Evolutionary conservation across 53 echinoderm and acorn worm genomes (phyloP).

Genomic region (Actinopyga echinites): DNA sequence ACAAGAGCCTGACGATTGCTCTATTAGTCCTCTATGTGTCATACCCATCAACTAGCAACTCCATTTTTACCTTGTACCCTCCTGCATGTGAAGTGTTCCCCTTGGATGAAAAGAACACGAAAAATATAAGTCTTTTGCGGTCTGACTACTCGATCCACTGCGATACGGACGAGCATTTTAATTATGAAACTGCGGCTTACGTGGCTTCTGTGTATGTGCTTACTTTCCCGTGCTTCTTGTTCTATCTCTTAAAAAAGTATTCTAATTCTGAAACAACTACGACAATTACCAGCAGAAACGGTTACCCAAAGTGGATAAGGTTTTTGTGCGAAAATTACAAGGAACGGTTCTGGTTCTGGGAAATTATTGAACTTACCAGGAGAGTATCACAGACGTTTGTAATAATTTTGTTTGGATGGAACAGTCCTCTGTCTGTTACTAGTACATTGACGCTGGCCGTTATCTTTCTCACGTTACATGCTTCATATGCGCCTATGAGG

Average conservation of each 20-base stretch:
- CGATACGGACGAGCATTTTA: not conserved
- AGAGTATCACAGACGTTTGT: not conserved
- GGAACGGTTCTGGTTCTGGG: too few species aligned
- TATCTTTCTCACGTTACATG: not conserved
- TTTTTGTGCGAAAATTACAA: too few species aligned
- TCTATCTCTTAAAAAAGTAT: constrained; percentile 29
- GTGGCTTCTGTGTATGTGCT: constrained; percentile 47
- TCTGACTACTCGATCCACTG: constrained; percentile 58
- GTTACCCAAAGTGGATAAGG: not conserved
- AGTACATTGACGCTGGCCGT: not conserved
- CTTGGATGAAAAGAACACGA: not conserved
- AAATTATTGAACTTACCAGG: too few species aligned
- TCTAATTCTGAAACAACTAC: too few species aligned
- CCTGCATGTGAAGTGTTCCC: constrained; percentile 41
- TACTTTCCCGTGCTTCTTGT: constrained; percentile 42
- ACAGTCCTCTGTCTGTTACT: too few species aligned
- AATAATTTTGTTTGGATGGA: too few species aligned
- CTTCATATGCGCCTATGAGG: not conserved
- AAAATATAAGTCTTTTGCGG: not conserved
- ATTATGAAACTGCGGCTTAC: constrained; percentile 40
- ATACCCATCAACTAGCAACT: constrained; percentile 39
- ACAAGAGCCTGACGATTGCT: not conserved
- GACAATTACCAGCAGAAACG: too few species aligned
- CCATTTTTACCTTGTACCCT: constrained; percentile 42
- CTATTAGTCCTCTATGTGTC: constrained; percentile 48